Evolutionary conservation across 2,888 invertebrate genomes (phyloP).

Genomic region (Vandiemenella viatica): DNA sequence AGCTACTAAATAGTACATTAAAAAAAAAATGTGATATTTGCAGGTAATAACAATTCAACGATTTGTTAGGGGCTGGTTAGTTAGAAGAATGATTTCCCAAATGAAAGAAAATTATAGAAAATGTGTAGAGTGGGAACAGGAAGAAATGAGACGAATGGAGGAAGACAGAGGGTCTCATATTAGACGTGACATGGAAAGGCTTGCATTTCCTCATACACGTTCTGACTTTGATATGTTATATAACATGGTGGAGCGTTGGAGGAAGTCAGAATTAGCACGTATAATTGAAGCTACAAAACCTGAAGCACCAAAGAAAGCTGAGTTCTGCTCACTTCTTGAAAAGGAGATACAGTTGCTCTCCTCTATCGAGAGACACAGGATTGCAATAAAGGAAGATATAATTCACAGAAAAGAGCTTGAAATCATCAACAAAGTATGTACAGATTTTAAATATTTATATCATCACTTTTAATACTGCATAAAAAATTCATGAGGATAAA

Average conservation of each 20-base stretch:
- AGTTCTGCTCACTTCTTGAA: constrained; percentile 51
- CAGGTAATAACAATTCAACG: constrained; percentile 8
- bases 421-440: constrained; percentile 9
- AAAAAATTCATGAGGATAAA: background rate
- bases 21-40: no score
- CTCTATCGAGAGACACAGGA: constrained; percentile 51
- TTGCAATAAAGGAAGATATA: constrained; percentile 20
- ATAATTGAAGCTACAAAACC: constrained; percentile 49
- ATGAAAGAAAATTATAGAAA: background rate
- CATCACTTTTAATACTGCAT: background rate
- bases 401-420: constrained; percentile 29
- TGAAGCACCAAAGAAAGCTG: constrained; percentile 52
- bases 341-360: constrained; percentile 55
- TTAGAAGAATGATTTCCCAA: background rate
- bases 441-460: no score
- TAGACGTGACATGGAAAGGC: background rate
- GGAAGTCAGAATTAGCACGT: constrained; percentile 43
- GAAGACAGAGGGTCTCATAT: background rate
- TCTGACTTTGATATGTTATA: constrained; percentile 63
- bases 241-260: constrained; percentile 52
- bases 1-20: no score
- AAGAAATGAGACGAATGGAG: background rate
- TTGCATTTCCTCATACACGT: constrained; percentile 30
- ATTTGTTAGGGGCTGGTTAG: constrained; percentile 3
- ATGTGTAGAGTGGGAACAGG: background rate